These are phyloP conservation scores for Timema podura DNA, from an alignment of 2,888 invertebrate species.

Conservation along the genomic window DNA sequence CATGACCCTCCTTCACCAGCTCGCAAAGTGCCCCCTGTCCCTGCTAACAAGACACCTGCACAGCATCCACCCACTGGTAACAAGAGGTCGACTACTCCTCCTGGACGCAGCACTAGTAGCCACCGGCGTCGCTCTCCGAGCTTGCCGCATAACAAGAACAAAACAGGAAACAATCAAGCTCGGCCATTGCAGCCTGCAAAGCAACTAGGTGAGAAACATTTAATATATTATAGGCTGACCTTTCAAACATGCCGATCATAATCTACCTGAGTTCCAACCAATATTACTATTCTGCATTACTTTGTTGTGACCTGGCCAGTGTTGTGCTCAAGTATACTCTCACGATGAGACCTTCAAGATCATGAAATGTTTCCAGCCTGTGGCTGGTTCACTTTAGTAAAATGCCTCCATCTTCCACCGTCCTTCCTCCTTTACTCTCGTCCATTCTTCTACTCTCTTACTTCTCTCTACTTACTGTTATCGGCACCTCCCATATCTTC, in stretches of 20 bases:
- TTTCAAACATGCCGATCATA: neutral
- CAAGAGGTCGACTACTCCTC: constrained; percentile 28
- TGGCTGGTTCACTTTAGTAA: too few species aligned
- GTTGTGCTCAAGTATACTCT: too few species aligned
- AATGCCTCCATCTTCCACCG: too few species aligned
- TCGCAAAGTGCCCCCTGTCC: neutral
- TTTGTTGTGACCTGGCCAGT: too few species aligned
- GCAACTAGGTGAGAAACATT: constrained; percentile 19
- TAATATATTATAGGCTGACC: neutral
- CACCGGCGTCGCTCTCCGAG: constrained; percentile 27
- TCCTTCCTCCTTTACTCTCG: too few species aligned
- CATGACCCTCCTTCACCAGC: constrained; percentile 22
- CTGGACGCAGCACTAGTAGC: constrained; percentile 23
- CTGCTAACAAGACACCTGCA: neutral
- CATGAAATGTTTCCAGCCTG: too few species aligned
- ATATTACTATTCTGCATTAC: too few species aligned
- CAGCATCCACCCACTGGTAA: neutral
- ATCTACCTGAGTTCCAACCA: too few species aligned
- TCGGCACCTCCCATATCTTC: too few species aligned
- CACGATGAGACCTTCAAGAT: too few species aligned
- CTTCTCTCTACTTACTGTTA: too few species aligned
- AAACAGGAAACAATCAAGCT: neutral
- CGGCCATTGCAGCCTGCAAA: constrained; percentile 17
- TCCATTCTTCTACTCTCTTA: too few species aligned
- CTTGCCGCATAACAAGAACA: constrained; percentile 25